Percentiles rank a stretch among this genome's conserved stretches.
phyloP scores from a whole-genome alignment of 2,797 vertebrate species.

The Neopelma chrysocephalum region DNA sequence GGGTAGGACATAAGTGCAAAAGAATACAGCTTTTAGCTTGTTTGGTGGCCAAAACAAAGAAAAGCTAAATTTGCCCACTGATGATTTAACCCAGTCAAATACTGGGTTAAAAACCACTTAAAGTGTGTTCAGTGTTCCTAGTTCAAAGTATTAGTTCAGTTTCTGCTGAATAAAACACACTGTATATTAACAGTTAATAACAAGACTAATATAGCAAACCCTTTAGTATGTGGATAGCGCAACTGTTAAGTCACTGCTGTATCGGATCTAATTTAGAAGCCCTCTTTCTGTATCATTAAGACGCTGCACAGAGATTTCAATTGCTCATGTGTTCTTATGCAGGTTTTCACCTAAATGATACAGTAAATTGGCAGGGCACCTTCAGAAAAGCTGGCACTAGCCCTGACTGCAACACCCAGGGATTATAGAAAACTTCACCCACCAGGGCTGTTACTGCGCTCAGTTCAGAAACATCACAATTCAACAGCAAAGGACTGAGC shows the following conservation, averaged over 20 bases:
- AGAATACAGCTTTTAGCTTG: conserved; percentile 7
- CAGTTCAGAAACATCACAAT: neutral
- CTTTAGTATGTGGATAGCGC: neutral
- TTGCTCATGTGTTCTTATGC: neutral
- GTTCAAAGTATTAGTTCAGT: neutral
- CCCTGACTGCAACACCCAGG: neutral
- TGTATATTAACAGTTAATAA: neutral
- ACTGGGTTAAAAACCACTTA: neutral
- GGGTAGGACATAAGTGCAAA: conserved; percentile 14
- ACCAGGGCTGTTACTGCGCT: neutral
- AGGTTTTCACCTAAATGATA: neutral
- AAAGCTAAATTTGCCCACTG: neutral
- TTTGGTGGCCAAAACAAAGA: conserved; percentile 20
- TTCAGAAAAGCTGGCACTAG: neutral
- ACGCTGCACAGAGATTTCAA: neutral
- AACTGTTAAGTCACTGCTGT: neutral
- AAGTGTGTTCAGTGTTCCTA: neutral
- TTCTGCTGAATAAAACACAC: neutral
- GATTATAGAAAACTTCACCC: neutral
- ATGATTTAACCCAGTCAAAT: neutral
- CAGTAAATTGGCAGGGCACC: neutral
- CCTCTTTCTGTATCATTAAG: neutral
- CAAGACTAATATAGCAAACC: neutral
- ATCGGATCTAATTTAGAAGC: neutral
- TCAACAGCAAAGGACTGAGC: neutral